Evolutionary conservation across 2,113 vertebrate species (phyloP), one percentile per base, ranked within the genome.

Genomic region (Macrotus californicus): DNA sequence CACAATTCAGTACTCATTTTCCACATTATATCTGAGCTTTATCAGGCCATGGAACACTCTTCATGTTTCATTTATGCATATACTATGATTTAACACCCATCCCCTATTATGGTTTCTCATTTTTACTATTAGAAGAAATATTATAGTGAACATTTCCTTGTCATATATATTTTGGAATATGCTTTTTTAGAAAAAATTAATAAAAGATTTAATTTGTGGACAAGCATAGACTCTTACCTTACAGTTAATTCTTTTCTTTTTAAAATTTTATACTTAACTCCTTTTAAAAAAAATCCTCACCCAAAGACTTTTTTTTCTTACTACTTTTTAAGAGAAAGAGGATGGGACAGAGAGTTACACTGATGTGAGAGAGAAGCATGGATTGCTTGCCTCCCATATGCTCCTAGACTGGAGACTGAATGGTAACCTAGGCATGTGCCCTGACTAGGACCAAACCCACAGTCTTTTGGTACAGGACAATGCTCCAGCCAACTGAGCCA

Each of bases 21-120:
- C 15, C 5, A 6, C 15, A 2, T 22, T 0, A 9, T 1, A 0
- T 18, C 8, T 18, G 18, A 72, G 46, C 5, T 39, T 46, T 14
- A 36, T 12, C 4, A 0, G 52, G 18, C 56, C 3, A 7, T 10
- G 31, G n/a, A 70, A 41, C 54, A n/a, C 19, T 34, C 61, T 16
- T 70, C 29, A 21, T 19, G 31, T 3, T n/a, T 61, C 11, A 0
- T 13, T 11, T 52, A 34, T 24, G 82, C 6, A 6, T 43, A 34
- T 12, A 29, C 31, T 16, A 6, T 16, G 39, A 64, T 16, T 61
- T 22, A 46, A 10, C 4, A 3, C 31, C 29, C 0, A 2, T 12
- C 14, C 46, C n/a, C 21, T 34, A 1, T 46, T 22, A 34, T 39
- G 24, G 31, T 12, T 41, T 79, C 18, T 29, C 16, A 69, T 22